Base-by-base conservation (phyloP, 2,888 invertebrate genomes). In the Ditula angustiorana region DNA sequence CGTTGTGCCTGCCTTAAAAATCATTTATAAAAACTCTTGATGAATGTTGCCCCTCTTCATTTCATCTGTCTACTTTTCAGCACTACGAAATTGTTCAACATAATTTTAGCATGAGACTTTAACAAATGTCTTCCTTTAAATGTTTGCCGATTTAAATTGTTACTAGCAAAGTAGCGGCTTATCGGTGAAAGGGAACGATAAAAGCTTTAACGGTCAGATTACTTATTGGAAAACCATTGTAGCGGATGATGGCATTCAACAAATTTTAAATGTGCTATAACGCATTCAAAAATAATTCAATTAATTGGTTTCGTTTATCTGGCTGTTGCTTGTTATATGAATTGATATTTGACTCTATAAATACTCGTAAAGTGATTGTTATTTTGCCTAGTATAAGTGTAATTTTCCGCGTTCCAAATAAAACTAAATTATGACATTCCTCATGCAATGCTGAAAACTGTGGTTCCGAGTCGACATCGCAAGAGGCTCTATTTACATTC, bases 21-120 rank as follows among this genome's bases (percentile, higher is more conserved):
- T 86, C 80, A 86, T 89, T 90, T 86, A 85, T 81, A 80, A 86
- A 41, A 84, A 86, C 76, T 83, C 86, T 83, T 88, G 84, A 89
- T 88, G 82, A 87, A 87, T 86, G 80, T 81, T 77, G 75, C 69
- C 73, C 71, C 74, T 58, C 77, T 79, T 80, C 82, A 73, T 80
- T 80, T 74, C 61, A 69, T 71, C 70, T 71, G 69, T 71, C 71
- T 70, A 69, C 68, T 69, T 73, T 71, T 72, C 71, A 70, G 61
- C 67, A 69, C 66, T 61, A 53, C 21, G 66, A 73, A 75, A 74
- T 75, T 75, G 67, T 73, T 78, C 72, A 68, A 75, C 65, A 71
- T 74, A 72, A 71, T 66, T 68, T 72, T 67, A 63, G 60, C 61
- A 46, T 69, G 46, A 66, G 50, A 52, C 16, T 52, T 61, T 50